Conservation (phyloP, 2,888 invertebrate genomes). For the Scotopteryx bipunctaria region DNA sequence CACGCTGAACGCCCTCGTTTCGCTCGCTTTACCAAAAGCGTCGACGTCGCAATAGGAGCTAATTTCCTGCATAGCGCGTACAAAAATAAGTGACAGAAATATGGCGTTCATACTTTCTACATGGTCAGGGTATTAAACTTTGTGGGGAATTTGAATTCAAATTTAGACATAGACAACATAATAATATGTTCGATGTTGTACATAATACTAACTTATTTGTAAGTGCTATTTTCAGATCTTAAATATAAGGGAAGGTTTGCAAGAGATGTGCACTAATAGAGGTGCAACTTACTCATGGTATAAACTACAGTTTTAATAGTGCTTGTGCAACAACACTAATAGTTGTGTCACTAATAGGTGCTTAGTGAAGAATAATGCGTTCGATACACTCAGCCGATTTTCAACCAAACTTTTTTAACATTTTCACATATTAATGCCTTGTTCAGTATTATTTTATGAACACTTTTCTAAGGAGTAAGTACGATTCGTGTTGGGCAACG, state of each 20-base stretch:
- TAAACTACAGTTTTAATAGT: conserved; percentile 51
- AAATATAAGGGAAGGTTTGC: conserved; percentile 36
- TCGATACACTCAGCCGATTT: conserved; percentile 31
- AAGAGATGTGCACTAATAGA: conserved; percentile 59
- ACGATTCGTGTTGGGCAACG: too few relatives aligned
- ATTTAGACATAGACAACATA: too few relatives aligned
- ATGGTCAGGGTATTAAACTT: conserved; percentile 54
- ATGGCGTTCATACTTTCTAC: conserved; percentile 65
- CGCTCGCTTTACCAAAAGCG: conserved; percentile 79
- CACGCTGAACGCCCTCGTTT: conserved; percentile 75
- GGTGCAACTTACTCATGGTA: conserved; percentile 47
- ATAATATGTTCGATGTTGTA: neutral
- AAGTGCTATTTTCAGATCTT: conserved; percentile 6
- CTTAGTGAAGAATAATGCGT: conserved; percentile 49
- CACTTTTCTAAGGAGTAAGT: too few relatives aligned
- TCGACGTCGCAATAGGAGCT: conserved; percentile 83
- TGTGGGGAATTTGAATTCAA: conserved; percentile 44
- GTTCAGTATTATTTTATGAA: too few relatives aligned
- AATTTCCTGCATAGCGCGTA: conserved; percentile 81
- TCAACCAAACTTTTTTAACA: neutral
- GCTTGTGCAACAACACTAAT: conserved; percentile 64
- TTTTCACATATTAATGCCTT: neutral
- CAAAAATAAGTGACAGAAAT: conserved; percentile 76
- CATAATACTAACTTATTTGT: neutral
- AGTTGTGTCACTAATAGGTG: conserved; percentile 51